A percentile compares a stretch with the other conserved stretches of the same genome.
Conservation (phyloP, 2,888 invertebrate species). For the Cremastobaeus sp. region DNA sequence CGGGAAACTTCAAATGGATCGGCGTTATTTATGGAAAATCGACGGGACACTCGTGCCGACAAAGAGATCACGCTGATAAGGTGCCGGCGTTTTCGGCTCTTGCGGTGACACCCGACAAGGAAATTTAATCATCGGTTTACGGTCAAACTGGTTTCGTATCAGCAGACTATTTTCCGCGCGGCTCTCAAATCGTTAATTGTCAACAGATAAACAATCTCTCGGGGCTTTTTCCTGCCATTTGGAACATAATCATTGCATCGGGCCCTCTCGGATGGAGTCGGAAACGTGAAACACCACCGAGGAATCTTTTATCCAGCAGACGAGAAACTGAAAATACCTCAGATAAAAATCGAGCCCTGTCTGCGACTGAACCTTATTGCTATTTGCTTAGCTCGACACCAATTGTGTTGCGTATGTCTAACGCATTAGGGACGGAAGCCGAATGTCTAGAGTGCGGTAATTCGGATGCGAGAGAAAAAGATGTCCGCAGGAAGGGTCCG, state of each 20-base stretch:
- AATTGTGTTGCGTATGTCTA: conserved; percentile 47
- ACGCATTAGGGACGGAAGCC: conserved; percentile 45
- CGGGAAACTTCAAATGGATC: conserved; percentile 41
- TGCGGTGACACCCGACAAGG: conserved; percentile 23
- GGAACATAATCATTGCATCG: no score
- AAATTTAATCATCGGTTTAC: conserved; percentile 31
- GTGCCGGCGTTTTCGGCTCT: conserved; percentile 24
- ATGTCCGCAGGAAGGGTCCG: conserved; percentile 18
- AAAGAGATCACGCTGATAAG: conserved; percentile 40
- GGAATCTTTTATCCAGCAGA: no score
- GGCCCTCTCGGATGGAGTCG: no score
- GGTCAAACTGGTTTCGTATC: conserved; percentile 13
- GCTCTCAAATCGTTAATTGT: no score
- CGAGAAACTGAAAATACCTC: no score
- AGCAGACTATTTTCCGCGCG: conserved; percentile 20
- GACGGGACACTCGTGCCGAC: conserved; percentile 27
- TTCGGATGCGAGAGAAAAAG: conserved; percentile 48
- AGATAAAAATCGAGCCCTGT: no score
- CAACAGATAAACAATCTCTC: no score
- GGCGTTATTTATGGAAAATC: conserved; percentile 51
- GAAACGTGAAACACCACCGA: no score
- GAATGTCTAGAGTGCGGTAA: conserved; percentile 50
- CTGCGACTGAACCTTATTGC: conserved; percentile 15
- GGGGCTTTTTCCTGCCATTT: no score
- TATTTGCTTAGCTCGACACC: conserved; percentile 26